phyloP scores from a whole-genome alignment of 2,113 vertebrate species.

The Notiomystis cincta region DNA sequence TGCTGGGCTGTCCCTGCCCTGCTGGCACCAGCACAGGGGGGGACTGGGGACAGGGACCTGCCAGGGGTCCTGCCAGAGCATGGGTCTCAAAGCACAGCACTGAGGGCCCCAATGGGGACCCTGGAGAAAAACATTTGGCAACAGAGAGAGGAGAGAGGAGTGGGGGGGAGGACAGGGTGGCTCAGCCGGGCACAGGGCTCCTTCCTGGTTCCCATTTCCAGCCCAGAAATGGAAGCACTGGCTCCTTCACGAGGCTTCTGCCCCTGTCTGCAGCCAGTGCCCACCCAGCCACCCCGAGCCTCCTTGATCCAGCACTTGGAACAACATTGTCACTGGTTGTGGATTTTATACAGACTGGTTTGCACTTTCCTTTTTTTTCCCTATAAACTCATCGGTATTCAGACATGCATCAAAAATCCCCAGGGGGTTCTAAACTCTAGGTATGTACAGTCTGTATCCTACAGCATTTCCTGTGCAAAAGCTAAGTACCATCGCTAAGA shows the following conservation, averaged over 20 bases:
- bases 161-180: background rate
- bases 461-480: constrained; percentile 65
- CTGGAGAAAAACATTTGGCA: constrained; percentile 11
- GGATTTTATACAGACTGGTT: background rate
- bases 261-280: background rate
- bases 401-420: constrained; percentile 53
- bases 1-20: background rate
- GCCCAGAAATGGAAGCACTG: background rate
- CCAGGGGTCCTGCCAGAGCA: background rate
- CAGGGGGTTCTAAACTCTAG: constrained; percentile 31
- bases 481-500: constrained; percentile 61
- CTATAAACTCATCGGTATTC: constrained; percentile 17
- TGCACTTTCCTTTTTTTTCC: background rate
- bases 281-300: background rate
- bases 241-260: background rate
- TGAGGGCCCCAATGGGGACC: background rate
- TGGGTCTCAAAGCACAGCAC: background rate
- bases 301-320: constrained; percentile 4
- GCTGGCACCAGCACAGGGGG: background rate
- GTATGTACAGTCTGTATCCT: constrained; percentile 65
- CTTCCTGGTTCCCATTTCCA: background rate
- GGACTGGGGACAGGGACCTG: background rate
- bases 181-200: background rate
- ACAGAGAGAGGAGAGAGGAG: background rate
- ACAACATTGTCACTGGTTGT: background rate